These are phyloP conservation scores for Calidris pygmaea DNA, from an alignment of 2,113 vertebrate species.

Conservation along the genomic window DNA sequence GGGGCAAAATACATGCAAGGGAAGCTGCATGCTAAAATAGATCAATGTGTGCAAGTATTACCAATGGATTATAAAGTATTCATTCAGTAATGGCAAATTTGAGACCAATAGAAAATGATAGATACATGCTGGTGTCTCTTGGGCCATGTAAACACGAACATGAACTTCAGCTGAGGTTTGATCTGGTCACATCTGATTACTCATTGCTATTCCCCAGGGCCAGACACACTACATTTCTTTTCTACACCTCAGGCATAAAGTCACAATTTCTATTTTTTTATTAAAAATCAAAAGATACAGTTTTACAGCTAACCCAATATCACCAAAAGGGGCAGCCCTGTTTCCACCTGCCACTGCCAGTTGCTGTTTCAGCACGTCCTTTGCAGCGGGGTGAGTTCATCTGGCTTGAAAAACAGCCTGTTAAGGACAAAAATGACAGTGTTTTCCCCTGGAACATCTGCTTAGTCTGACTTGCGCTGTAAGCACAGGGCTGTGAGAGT, in stretches of 20 bases:
- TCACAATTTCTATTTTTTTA: not conserved
- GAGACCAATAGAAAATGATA: not conserved
- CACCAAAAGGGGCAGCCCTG: not conserved
- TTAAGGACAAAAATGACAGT: not conserved
- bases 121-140: not conserved
- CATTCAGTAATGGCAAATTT: not conserved
- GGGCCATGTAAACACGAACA: not conserved
- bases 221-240: not conserved
- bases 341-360: not conserved
- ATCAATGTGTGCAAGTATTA: not conserved
- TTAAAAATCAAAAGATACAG: not conserved
- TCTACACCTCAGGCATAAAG: not conserved
- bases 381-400: not conserved
- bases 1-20: not conserved
- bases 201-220: not conserved
- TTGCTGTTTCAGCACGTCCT: not conserved
- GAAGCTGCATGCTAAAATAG: not conserved
- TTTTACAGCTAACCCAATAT: not conserved
- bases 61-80: not conserved
- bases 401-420: not conserved
- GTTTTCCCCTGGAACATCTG: not conserved
- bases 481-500: not conserved
- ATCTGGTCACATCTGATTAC: not conserved
- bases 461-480: not conserved
- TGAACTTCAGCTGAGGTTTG: conserved; percentile 21